phyloP scores from a whole-genome alignment of 2,888 invertebrate genomes.

The Lucinisca nassula region DNA sequence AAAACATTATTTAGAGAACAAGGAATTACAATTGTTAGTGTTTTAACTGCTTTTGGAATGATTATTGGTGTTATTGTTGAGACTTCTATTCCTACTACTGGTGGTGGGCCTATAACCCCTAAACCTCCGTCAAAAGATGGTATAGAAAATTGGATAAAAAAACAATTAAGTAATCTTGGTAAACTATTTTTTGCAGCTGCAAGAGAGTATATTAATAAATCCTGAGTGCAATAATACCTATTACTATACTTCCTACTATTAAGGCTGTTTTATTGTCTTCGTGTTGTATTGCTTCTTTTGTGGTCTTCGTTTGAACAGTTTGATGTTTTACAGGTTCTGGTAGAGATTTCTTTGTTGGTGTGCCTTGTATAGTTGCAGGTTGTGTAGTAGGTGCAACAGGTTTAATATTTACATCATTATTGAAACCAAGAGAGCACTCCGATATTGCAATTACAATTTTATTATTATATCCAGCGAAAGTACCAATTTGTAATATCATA shows the following conservation, averaged over 20 bases:
- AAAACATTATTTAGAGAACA: slow-evolving; percentile 55
- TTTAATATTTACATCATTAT: slow-evolving; percentile 2
- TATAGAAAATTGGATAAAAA: neutral
- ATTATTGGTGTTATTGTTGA: slow-evolving; percentile 47
- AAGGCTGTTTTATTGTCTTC: neutral
- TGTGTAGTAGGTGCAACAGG: neutral
- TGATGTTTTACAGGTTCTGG: neutral
- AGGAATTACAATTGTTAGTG: slow-evolving; percentile 50
- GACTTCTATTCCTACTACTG: slow-evolving; percentile 30
- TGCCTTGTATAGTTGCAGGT: neutral
- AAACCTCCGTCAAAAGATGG: slow-evolving; percentile 12
- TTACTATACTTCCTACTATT: neutral
- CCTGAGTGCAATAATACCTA: too few species aligned
- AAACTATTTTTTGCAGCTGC: too few species aligned
- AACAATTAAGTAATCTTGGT: too few species aligned
- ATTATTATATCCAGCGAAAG: slow-evolving; percentile 12
- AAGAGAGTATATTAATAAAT: too few species aligned
- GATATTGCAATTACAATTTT: slow-evolving; percentile 9
- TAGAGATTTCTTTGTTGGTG: slow-evolving; percentile 1
- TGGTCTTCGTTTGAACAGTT: neutral
- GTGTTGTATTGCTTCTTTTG: slow-evolving; percentile 1
- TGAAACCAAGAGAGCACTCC: neutral
- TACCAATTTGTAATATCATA: slow-evolving; percentile 24
- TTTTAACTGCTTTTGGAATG: slow-evolving; percentile 56
- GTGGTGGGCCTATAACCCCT: slow-evolving; percentile 22